Evolutionary conservation across 2,888 invertebrate genomes (phyloP), one percentile per base, ranked within the genome.

Genomic region (Amphipoea lucens): DNA sequence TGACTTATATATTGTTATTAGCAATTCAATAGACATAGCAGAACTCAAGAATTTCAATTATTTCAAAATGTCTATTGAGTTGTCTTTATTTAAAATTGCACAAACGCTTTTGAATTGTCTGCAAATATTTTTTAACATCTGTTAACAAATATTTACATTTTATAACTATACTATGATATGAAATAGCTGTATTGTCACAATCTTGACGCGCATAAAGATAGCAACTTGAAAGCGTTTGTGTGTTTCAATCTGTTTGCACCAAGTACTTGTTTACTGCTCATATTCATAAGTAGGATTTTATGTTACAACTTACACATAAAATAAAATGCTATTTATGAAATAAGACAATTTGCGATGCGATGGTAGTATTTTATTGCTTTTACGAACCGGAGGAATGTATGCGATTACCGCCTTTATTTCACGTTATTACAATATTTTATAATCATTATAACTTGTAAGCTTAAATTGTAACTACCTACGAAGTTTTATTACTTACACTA

Each of bases 321-420:
- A 91, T 90, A 88, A 91, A 92, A 89, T 88, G 86, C 88, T 89
- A 89, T 87, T 91, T 91, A 90, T 91, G 87, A 89, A 90, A 91
- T 92, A 90, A 90, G 87, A 91, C 89, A 91, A 90, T 92, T 91
- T 91, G 91, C 91, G 82, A 81, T 88, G 90, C 91, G 89, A 90
- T 90, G 88, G 88, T 89, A 88, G 87, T 82, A 81, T 90, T 91
- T 91, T 92, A 92, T 88, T 88, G 88, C 86, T 81, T 86, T 81
- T 83, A 88, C 60, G 67, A 69, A 86, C 76, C 80, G 74, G 83
- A 79, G 85, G 83, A 87, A 86, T 84, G 79, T 78, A 78, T 82
- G 78, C 76, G 76, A 82, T 87, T 89, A 80, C 72, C 70, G 71
- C 72, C 74, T 76, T 82, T 76, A 81, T 79, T 79, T 69, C 60